Base-by-base conservation (phyloP, 2,888 invertebrate genomes). In the Hydropsyche betteni region DNA sequence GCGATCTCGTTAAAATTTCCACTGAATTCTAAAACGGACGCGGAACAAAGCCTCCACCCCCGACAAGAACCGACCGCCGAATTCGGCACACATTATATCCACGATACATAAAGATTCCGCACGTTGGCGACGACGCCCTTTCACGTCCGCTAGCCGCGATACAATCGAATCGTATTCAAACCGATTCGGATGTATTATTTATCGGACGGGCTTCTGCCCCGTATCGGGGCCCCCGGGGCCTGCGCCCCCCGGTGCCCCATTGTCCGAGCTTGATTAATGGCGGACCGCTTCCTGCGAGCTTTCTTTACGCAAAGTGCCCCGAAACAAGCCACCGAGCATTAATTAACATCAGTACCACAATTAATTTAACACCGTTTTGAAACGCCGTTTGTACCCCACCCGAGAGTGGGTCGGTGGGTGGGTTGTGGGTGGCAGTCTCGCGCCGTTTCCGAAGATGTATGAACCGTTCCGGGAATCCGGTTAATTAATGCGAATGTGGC, bases 221-320 rank as follows among this genome's bases (percentile, higher is more conserved):
- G 24, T 72, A 64, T 34, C 36, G 36, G 34, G 64, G 72, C 10
- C 6, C 53, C 24, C n/a, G 14, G 70, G n/a, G 72, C 38, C 6
- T 24, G 33, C 10, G 70, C 33, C 33, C 53, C 44, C 44, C 16
- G 70, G 71, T 16, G 10, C 53, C 55, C 77, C 61, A 77, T 74
- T 77, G 77, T 75, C 75, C 74, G 72, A 69, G 64, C 74, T 64
- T 77, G 75, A 77, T 77, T 77, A 77, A 77, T 77, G 74, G 75
- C 14, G 58, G 70, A 64, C 70, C 75, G 71, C 74, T 77, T 74
- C 75, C 74, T 58, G 74, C 71, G 34, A 58, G 77, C 74, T 77
- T 77, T 75, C 77, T 77, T 77, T 77, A 74, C 75, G 75, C 77
- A 75, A 75, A 77, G 77, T 75, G 77, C 75, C 77, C 68, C 50